phyloP scores from a whole-genome alignment of 2,888 invertebrate genomes.

The Chrysolina haemoptera region DNA sequence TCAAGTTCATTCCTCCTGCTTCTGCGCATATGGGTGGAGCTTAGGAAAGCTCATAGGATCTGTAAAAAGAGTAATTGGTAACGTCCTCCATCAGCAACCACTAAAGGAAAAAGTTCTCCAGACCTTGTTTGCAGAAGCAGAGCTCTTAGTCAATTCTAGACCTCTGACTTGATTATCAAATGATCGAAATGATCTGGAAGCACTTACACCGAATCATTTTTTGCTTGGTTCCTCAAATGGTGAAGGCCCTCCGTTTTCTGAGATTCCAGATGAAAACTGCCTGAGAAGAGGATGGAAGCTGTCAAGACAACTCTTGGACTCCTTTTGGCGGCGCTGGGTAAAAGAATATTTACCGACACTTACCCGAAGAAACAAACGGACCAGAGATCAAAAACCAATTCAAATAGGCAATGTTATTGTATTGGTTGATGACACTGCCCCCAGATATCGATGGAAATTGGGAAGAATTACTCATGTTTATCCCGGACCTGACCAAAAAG shows the following conservation, averaged over 20 bases:
- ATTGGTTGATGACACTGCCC: too few relatives aligned
- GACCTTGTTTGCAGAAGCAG: not conserved
- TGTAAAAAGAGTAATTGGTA: not conserved
- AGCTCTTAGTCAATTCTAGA: not conserved
- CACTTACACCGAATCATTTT: not conserved
- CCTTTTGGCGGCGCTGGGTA: not conserved
- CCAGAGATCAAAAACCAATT: not conserved
- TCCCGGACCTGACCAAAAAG: too few relatives aligned
- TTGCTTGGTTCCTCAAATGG: not conserved
- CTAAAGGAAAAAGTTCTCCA: not conserved
- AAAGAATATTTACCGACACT: not conserved
- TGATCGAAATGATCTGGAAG: not conserved
- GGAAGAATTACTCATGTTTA: too few relatives aligned
- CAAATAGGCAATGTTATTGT: not conserved
- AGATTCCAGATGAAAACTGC: not conserved
- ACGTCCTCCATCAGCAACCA: not conserved
- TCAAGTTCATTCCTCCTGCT: too few relatives aligned
- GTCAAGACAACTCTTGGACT: not conserved
- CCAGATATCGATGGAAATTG: too few relatives aligned
- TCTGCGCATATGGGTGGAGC: too few relatives aligned
- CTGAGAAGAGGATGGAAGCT: not conserved
- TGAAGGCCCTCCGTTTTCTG: not conserved
- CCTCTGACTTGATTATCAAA: not conserved
- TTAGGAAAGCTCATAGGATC: not conserved
- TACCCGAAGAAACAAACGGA: not conserved